phyloP scores from a whole-genome alignment of 2,797 vertebrate genomes.

The Urocyon cinereoargenteus region DNA sequence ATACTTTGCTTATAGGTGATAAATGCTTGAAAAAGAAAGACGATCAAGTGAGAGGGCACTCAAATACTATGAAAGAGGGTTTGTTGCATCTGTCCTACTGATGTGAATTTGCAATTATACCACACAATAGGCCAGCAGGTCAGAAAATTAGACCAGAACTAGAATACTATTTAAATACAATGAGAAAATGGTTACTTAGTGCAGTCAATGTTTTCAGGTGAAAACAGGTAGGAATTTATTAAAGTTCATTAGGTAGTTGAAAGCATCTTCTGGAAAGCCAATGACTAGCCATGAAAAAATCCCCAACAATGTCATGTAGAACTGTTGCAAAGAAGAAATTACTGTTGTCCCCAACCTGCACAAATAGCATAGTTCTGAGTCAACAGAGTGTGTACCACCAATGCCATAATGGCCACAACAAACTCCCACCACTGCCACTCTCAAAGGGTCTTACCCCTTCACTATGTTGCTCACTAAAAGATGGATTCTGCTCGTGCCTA shows the following conservation, averaged over 20 bases:
- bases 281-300: neutral
- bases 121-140: neutral
- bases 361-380: neutral
- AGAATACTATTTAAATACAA: neutral
- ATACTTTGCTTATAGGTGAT: neutral
- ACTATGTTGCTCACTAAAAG: neutral
- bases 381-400: neutral
- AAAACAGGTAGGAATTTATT: neutral
- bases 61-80: neutral
- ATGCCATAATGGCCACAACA: neutral
- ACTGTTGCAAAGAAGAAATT: neutral
- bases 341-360: neutral
- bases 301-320: neutral
- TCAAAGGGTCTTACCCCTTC: neutral
- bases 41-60: neutral
- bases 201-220: neutral
- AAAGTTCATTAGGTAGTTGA: neutral
- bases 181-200: neutral
- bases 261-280: neutral
- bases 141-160: neutral
- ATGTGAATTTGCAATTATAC: neutral
- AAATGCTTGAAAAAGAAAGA: neutral
- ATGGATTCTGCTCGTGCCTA: neutral
- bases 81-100: neutral
- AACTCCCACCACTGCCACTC: neutral